These are phyloP conservation scores for Chondrosia reniformis DNA, from an alignment of 37 sponge, comb jelly and placozoan species.

Conservation along the genomic window DNA sequence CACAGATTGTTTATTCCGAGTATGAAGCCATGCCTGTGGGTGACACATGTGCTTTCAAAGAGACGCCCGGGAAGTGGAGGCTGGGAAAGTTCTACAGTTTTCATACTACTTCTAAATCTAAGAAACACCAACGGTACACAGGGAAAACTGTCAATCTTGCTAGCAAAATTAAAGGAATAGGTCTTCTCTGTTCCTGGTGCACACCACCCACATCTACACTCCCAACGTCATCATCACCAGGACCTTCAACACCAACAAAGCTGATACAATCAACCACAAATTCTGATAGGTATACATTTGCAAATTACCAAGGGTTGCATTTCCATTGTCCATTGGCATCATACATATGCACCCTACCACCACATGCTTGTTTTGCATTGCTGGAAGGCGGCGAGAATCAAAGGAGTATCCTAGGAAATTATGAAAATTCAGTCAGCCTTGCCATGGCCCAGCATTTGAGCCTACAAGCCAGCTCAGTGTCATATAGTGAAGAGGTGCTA, in stretches of 20 bases:
- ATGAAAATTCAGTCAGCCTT: too few species aligned
- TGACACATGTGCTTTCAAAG: background rate
- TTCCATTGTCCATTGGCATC: background rate
- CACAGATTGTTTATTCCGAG: conserved; percentile 42
- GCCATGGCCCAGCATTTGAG: background rate
- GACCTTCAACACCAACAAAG: background rate
- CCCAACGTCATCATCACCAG: too few species aligned
- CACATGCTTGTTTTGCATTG: conserved; percentile 11
- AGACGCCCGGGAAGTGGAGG: background rate
- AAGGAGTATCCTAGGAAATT: too few species aligned
- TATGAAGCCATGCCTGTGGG: conserved; percentile 16
- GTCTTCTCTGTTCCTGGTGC: conserved; percentile 52
- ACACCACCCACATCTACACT: too few species aligned
- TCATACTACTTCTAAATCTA: background rate
- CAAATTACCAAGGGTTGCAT: background rate
- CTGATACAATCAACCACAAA: too few species aligned
- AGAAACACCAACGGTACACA: background rate
- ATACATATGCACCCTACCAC: conserved; percentile 25
- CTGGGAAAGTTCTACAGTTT: background rate
- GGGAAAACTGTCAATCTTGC: background rate
- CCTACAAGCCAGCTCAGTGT: background rate
- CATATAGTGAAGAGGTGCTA: background rate
- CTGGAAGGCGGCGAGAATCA: background rate
- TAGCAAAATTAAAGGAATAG: background rate
- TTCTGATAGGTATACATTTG: background rate